Evolutionary conservation across 2,888 invertebrate species (phyloP).

Genomic region (Xanthostigma xanthostigma): DNA sequence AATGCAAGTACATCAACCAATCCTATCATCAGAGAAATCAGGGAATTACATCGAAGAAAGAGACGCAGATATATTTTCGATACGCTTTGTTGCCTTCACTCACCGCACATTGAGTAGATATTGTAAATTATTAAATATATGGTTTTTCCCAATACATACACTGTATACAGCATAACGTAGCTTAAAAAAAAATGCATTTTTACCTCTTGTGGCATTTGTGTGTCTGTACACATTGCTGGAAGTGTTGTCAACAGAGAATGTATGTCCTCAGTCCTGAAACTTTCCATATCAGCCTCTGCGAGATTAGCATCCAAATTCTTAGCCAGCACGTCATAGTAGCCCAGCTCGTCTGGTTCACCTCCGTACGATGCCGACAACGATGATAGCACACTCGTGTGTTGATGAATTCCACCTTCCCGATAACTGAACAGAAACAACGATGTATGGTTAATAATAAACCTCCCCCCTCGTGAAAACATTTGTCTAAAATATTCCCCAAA

Average conservation of each 20-base stretch:
- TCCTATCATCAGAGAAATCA: too few species aligned
- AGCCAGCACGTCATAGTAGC: conserved; percentile 72
- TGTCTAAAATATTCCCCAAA: too few species aligned
- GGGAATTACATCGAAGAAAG: too few species aligned
- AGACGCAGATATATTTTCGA: too few species aligned
- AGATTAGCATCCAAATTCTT: conserved; percentile 84
- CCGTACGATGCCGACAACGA: conserved; percentile 71
- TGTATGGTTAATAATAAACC: too few species aligned
- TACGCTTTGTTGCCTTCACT: too few species aligned
- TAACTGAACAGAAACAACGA: conserved; percentile 34
- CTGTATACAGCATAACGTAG: neutral
- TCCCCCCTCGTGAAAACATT: too few species aligned
- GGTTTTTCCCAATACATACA: neutral
- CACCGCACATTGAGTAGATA: too few species aligned
- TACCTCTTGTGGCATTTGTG: conserved; percentile 31
- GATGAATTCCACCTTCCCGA: conserved; percentile 57
- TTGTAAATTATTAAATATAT: too few species aligned
- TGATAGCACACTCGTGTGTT: conserved; percentile 65
- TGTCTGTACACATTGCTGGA: conserved; percentile 46
- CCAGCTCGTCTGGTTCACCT: conserved; percentile 34
- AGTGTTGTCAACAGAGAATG: conserved; percentile 69
- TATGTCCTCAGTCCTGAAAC: conserved; percentile 82
- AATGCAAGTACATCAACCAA: too few species aligned
- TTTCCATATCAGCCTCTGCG: conserved; percentile 91
- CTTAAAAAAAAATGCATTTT: conserved; percentile 5